phyloP scores from a whole-genome alignment of 2,797 vertebrate genomes.

The Smutsia temminckii region DNA sequence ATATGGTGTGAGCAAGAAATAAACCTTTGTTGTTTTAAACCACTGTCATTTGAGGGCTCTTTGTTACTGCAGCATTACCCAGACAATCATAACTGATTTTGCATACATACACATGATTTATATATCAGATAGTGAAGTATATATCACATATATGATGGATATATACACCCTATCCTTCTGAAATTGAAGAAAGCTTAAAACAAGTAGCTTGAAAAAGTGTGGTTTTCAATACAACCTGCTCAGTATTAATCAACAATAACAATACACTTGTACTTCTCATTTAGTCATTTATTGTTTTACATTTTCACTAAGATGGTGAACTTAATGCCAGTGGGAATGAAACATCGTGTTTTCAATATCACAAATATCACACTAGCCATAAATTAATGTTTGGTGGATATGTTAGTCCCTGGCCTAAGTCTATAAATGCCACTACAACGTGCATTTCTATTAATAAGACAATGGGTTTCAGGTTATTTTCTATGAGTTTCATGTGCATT shows the following conservation, averaged over 20 bases:
- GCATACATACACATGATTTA: neutral
- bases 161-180: neutral
- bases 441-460: neutral
- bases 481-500: neutral
- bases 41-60: neutral
- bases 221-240: neutral
- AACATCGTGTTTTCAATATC: neutral
- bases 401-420: neutral
- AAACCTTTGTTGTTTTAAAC: neutral
- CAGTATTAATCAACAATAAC: conserved; percentile 15
- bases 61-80: neutral
- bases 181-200: neutral
- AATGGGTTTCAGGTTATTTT: neutral
- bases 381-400: neutral
- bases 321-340: neutral
- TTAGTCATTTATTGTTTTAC: conserved; percentile 23
- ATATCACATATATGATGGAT: neutral
- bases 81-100: neutral
- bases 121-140: neutral
- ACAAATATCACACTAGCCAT: neutral
- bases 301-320: conserved; percentile 2
- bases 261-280: neutral
- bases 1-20: neutral
- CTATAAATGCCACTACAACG: neutral
- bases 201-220: conserved; percentile 3